Base-by-base conservation (phyloP, 1,140 invertebrate genomes). In the Branchinecta lynchi region DNA sequence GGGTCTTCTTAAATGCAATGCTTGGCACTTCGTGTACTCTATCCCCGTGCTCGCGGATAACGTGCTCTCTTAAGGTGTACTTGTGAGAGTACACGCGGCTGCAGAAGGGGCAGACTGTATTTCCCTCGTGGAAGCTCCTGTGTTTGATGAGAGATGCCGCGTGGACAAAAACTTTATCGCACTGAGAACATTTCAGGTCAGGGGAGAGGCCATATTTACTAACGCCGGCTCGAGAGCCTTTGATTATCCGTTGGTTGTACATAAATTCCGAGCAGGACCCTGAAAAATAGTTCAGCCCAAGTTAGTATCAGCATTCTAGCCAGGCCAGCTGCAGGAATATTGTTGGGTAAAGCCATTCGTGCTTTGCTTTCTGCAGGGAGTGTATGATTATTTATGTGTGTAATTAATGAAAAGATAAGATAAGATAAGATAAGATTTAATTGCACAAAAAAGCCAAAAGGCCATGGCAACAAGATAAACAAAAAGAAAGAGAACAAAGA, bases 131-230 rank as follows among this genome's bases (percentile, higher is more conserved):
- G 17, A 60, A 60, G 17, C 51, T 60, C 17, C 51, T 60, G 51
- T 60, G 51, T 60, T 60, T 60, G 17, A 60, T 60, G 12, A 60
- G 17, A 6, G 51, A 60, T 60, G 51, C 51, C 2, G 51, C 51
- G 51, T 60, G 51, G 17, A 60, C 51, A 60, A 60, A 60, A 60
- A 60, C 51, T 60, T 60, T 60, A 60, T 60, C 51, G 6, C 51
- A 60, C 17, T 60, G 51, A 15, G 51, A 60, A 20, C 51, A 60
- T 60, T 60, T 60, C 17, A 60, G 6, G 17, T 60, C 51, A 15
- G 51, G 51, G 17, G 51, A 60, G 12, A 60, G 51, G 51, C 51
- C 51, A 20, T 60, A 60, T 20, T 60, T 60, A 60, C 51, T 60
- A 15, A 60, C 17, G 12, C 51, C 51, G 51, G 51, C 51, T 12